phyloP scores from a whole-genome alignment of 2,797 vertebrate species.

The Oreochromis grahami region DNA sequence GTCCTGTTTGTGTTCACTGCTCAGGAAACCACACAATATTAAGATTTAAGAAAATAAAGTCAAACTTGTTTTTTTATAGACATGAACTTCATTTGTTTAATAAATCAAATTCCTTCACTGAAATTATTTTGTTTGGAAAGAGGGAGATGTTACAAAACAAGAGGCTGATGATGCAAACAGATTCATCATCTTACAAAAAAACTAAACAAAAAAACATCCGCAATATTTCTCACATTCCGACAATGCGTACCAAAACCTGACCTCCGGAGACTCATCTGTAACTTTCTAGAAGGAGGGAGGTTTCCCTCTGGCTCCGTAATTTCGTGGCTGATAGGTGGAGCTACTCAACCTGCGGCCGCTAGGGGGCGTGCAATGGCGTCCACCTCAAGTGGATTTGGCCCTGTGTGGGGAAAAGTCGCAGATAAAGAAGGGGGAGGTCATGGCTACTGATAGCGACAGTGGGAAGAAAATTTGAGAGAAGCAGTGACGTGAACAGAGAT shows the following conservation, averaged over 20 bases:
- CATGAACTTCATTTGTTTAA: background rate
- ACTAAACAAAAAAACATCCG: background rate
- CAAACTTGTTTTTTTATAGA: background rate
- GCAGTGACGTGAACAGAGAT: background rate
- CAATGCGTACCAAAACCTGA: background rate
- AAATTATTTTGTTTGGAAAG: background rate
- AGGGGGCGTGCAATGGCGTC: conserved; percentile 50
- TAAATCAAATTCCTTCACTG: background rate
- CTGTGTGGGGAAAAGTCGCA: background rate
- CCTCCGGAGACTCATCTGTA: background rate
- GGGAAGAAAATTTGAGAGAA: background rate
- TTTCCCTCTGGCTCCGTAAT: background rate
- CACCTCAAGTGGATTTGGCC: conserved; percentile 13
- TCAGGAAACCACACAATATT: background rate
- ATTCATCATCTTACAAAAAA: background rate
- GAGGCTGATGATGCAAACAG: conserved; percentile 3
- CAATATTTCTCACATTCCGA: conserved; percentile 1
- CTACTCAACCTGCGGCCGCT: conserved; percentile 47
- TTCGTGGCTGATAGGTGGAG: conserved; percentile 9
- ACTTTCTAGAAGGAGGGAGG: conserved; percentile 30
- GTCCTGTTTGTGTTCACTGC: background rate
- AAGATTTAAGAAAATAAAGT: background rate
- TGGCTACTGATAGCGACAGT: background rate
- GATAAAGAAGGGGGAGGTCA: background rate
- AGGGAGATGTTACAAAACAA: background rate